Evolutionary conservation across 1,140 invertebrate species (phyloP), one percentile per base, ranked within the genome.

Genomic region (Acromyrmex charruanus): DNA sequence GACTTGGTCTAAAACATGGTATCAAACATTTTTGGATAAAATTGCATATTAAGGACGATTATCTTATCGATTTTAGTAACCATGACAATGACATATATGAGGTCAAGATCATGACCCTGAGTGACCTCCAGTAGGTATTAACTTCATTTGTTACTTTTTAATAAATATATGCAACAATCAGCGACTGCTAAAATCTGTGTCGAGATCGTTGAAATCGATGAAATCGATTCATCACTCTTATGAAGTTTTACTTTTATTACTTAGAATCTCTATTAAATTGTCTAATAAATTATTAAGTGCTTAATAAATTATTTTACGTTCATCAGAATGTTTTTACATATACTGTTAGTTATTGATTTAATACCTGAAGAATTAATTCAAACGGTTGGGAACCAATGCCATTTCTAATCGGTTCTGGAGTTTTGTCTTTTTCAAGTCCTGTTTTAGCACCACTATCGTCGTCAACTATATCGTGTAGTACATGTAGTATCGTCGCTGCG

Each of bases 401-500:
- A 63, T 31, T 31, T 21, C 25, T 79, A 66, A 25, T 14, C n/a
- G 39, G 12, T 1, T 79, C 25, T n/a, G 39, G 18, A 49, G 61
- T 66, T 51, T 7, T 61, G 7, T 49, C n/a, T 44, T 1, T 61
- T 51, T 3, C 14, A 1, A 44, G 3, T 35, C n/a, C 35, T 12
- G 21, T 7, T 79, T 59, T 61, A 77, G 5, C 16, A 16, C 10
- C 35, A 16, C 25, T 21, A 16, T 51, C 88, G 2, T 82, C 86
- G 25, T 92, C 90, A 21, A 92, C 90, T 39, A 87, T 91, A 0
- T 92, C 92, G 21, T 93, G 90, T 0, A 95, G 77, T 25, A 94
- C 89, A 28, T 91, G 86, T 2, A 94, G 85, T 51, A 94, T 92
- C 39, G 92, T 94, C 1, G 90, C 82, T 0, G 90, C 85, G 5